A percentile compares a stretch with the other conserved stretches of the same genome.
Conservation (phyloP, 2,888 invertebrate genomes). For the Keiferia lycopersicella region DNA sequence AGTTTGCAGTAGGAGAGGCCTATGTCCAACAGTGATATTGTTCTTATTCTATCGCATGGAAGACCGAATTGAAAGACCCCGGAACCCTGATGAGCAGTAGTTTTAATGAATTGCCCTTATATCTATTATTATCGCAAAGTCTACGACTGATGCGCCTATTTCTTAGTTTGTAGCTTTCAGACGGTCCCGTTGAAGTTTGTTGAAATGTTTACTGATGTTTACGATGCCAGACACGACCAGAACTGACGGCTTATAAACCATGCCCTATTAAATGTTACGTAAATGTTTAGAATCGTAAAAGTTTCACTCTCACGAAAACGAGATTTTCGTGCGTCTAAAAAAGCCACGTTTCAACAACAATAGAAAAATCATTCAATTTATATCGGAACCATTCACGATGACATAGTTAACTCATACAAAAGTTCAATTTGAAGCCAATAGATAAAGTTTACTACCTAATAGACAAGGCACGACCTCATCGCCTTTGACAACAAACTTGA, state of each 20-base stretch:
- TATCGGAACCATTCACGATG: background rate
- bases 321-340: conserved; percentile 6
- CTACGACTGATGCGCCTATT: too few species aligned
- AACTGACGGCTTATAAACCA: background rate
- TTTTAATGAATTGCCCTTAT: too few species aligned
- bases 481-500: conserved; percentile 15
- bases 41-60: too few species aligned
- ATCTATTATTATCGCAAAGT: too few species aligned
- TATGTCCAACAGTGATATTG: too few species aligned
- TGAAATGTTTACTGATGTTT: too few species aligned
- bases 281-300: background rate
- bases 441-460: conserved; percentile 4
- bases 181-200: too few species aligned
- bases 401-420: background rate
- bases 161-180: too few species aligned
- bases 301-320: conserved; percentile 8
- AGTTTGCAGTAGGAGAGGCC: too few species aligned
- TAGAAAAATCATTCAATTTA: background rate
- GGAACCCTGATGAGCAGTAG: too few species aligned
- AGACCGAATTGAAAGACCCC: too few species aligned
- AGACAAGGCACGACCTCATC: conserved; percentile 6
- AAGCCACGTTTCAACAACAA: background rate
- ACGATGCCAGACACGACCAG: too few species aligned
- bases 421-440: conserved; percentile 12
- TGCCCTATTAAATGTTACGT: conserved; percentile 2